phyloP scores from a whole-genome alignment of 2,797 vertebrate species.

The Scarus forsteni region DNA sequence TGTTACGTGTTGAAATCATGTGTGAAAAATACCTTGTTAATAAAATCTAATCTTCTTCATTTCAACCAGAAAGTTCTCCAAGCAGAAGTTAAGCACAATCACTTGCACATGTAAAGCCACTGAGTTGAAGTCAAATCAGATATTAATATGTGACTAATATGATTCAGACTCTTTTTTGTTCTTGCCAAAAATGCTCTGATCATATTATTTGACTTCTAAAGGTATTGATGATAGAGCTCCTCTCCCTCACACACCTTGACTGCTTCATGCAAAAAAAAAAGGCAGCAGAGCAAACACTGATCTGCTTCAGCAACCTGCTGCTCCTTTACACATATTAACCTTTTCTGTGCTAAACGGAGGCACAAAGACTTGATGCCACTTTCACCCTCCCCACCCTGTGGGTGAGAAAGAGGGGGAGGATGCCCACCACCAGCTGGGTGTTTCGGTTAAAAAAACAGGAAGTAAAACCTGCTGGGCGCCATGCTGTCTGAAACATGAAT shows the following conservation, averaged over 20 bases:
- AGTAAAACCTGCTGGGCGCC: constrained; percentile 43
- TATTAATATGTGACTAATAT: too few species aligned
- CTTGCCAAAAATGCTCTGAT: too few species aligned
- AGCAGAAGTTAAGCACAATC: too few species aligned
- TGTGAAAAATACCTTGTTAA: too few species aligned
- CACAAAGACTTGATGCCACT: constrained; percentile 31
- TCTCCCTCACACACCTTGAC: constrained; percentile 24
- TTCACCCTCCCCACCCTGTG: too few species aligned
- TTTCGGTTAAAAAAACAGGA: constrained; percentile 59
- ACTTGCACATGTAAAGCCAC: too few species aligned
- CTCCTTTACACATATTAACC: constrained; percentile 17
- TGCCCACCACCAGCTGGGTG: constrained; percentile 41
- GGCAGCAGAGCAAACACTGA: constrained; percentile 29
- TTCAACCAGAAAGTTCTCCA: too few species aligned
- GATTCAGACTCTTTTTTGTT: too few species aligned
- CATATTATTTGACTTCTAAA: too few species aligned
- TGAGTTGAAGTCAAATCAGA: too few species aligned
- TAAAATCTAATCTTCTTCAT: too few species aligned
- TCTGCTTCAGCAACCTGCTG: constrained; percentile 33
- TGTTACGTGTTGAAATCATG: too few species aligned
- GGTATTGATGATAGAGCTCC: constrained; percentile 64
- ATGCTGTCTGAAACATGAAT: constrained; percentile 12
- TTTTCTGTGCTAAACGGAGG: constrained; percentile 1
- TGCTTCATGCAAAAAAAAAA: constrained; percentile 62
- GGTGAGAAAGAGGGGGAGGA: background rate